Percentiles rank a stretch among this genome's conserved stretches.
phyloP scores from a whole-genome alignment of 2,797 vertebrate species.

The Sebastes ruberrimus region DNA sequence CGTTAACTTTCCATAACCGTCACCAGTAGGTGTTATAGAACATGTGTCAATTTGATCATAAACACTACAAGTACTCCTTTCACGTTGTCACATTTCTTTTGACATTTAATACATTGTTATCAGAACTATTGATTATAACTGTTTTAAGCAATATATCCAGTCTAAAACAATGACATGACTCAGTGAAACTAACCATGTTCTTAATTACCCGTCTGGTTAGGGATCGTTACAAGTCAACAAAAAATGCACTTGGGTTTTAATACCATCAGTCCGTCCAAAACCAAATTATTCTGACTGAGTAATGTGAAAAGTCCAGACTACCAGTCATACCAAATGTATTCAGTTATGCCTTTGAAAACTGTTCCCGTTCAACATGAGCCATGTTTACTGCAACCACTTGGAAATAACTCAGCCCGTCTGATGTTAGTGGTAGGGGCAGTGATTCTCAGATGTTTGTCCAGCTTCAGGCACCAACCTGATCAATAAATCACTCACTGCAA shows the following conservation, averaged over 20 bases:
- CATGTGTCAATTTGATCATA: no score
- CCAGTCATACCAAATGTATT: conserved; percentile 47
- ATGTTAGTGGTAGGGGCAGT: conserved; percentile 18
- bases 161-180: conserved; percentile 16
- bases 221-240: conserved; percentile 18
- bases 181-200: conserved; percentile 5
- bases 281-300: conserved; percentile 33
- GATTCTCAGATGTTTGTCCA: conserved; percentile 72
- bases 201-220: neutral
- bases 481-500: conserved; percentile 62
- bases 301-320: conserved; percentile 47
- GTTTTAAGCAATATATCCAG: neutral
- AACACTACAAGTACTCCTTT: neutral
- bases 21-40: no score
- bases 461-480: conserved; percentile 46
- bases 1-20: no score
- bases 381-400: conserved; percentile 54
- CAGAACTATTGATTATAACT: neutral
- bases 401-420: conserved; percentile 46
- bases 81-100: neutral
- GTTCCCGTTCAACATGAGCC: conserved; percentile 43
- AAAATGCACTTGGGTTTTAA: conserved; percentile 10
- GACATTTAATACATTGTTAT: neutral
- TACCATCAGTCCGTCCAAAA: conserved; percentile 40
- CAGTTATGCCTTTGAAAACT: conserved; percentile 32